Percentiles rank a stretch among this genome's conserved stretches.
Evolutionary conservation across 2,113 vertebrate genomes (phyloP).

Genomic region (Hydrolagus affinis): DNA sequence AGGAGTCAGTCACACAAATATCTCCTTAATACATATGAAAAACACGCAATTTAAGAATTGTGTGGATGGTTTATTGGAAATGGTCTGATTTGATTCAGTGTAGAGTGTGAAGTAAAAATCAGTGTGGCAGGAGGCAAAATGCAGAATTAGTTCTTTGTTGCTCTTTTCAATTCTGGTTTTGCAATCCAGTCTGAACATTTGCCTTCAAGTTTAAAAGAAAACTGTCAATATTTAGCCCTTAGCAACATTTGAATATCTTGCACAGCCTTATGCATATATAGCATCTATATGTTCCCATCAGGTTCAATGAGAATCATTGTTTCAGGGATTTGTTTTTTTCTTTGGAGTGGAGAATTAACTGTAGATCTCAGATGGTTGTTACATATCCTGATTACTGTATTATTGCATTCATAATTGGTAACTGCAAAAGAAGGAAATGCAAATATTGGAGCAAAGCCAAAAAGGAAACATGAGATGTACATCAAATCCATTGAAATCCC

Average conservation of each 20-base stretch:
- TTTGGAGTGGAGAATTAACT: conserved; percentile 16
- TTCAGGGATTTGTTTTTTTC: conserved; percentile 20
- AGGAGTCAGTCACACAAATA: no score
- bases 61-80: no score
- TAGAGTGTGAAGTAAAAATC: no score
- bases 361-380: not conserved
- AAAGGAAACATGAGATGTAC: not conserved
- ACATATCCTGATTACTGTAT: not conserved
- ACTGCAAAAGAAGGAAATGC: not conserved
- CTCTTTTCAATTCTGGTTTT: no score
- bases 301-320: not conserved
- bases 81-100: no score
- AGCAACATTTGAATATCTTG: not conserved
- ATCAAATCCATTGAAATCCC: not conserved
- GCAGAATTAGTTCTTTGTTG: no score
- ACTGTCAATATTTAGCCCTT: not conserved
- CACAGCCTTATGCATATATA: not conserved
- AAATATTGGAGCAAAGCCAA: not conserved
- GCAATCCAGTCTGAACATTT: no score
- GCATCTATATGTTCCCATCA: not conserved
- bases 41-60: no score
- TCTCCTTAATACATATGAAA: no score
- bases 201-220: no score
- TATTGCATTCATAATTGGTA: not conserved
- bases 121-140: no score